Conservation (phyloP, 2,888 invertebrate genomes). For the Tenthredo mesomela region DNA sequence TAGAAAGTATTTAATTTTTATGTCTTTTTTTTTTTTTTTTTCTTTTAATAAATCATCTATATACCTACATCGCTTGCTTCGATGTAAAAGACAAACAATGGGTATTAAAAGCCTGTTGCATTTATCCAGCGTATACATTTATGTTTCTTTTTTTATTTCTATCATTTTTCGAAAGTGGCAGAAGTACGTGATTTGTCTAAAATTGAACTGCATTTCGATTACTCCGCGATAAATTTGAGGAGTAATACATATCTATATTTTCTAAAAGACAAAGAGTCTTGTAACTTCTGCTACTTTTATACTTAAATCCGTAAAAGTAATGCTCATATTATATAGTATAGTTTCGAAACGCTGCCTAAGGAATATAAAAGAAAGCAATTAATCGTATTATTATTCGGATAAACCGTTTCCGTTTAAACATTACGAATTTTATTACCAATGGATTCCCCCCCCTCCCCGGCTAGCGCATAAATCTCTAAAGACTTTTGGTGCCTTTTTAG, state of each 20-base stretch:
- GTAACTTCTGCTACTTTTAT: neutral
- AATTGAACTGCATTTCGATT: neutral
- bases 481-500: neutral
- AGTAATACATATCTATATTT: neutral
- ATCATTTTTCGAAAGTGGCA: neutral
- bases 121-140: neutral
- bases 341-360: neutral
- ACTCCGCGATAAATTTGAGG: neutral
- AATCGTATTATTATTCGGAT: neutral
- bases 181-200: neutral
- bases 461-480: neutral
- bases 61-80: neutral
- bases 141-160: neutral
- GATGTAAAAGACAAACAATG: neutral
- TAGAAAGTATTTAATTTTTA: neutral
- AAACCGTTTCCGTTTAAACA: neutral
- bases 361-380: neutral
- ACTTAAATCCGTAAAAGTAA: no score
- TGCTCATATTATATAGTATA: no score
- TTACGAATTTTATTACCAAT: neutral
- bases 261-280: neutral
- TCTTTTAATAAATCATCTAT: neutral
- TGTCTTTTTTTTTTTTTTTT: no score
- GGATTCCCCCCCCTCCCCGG: no score
- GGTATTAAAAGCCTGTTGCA: neutral